Evolutionary conservation across 2,113 vertebrate species (phyloP), one percentile per base, ranked within the genome.

Genomic region (Poeciliopsis turrubarensis): DNA sequence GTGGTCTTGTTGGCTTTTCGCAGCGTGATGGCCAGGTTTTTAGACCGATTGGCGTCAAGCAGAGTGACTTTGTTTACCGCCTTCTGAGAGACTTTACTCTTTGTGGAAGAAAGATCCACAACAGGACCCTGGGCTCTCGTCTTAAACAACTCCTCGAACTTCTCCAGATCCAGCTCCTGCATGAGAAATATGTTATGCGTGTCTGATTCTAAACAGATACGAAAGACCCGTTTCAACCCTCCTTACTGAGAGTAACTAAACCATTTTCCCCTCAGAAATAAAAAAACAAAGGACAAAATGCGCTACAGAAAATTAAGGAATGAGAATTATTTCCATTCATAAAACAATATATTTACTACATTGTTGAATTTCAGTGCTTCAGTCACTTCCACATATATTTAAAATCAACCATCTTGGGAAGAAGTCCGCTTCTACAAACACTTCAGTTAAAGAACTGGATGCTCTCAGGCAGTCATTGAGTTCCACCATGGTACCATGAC

Each of bases 141-240:
- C 93, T 99, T 99, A 75, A 99, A 99, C 27, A 98, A 92, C 85
- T 99, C 98, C 91, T 99, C 98, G n/a, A 98, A 99, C 80, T 87
- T 95, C 86, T 98, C 97, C 83, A 99, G 92, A 25, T 99, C 97
- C 63, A 99, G 93, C 85, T 97, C 97, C 98, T 99, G 87, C 44
- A 81, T 19, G 78, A 22, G 29, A 73, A 29, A 14, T 17, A 74
- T 25, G 60, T 22, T 70, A 66, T 1, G 66, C 7, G 1, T n/a
- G 3, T 22, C 13, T 67, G 39, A 13, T 60, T 60, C 32, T 34
- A 19, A 47, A 19, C 44, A 19, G 44, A 47, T 5, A 47, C 17
- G 17, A n/a, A 57, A 57, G 1, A 25, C 44, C 44, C 44, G 6
- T 6, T 47, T 47, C 44, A 47, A 19, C 17, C 39, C 39, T 41